Percentiles rank a stretch among this genome's conserved stretches.
These are phyloP conservation scores for Hyperoodon ampullatus DNA, from an alignment of 2,113 vertebrate species.

Conservation along the genomic window DNA sequence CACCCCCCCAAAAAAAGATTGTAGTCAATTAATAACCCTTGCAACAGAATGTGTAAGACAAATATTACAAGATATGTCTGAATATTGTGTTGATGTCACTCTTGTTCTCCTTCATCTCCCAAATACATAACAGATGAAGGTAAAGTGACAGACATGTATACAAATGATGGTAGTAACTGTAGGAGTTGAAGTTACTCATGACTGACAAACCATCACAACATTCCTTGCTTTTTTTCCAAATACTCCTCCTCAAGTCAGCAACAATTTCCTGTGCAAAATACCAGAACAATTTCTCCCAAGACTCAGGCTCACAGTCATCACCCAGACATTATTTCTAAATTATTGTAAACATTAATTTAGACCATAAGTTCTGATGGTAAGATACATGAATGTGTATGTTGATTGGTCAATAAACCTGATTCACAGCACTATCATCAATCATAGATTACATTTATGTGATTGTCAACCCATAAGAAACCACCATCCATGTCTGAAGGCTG, in stretches of 20 bases:
- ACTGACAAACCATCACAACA: conserved; percentile 67
- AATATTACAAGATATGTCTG: conserved; percentile 40
- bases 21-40: conserved; percentile 52
- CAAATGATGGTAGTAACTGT: conserved; percentile 42
- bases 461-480: background rate
- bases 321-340: conserved; percentile 11
- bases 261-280: conserved; percentile 63
- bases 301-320: background rate
- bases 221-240: conserved; percentile 29
- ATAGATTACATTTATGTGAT: background rate
- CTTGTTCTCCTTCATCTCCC: conserved; percentile 47
- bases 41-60: conserved; percentile 37
- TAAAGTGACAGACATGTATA: conserved; percentile 57
- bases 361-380: background rate
- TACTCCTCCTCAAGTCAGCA: conserved; percentile 25
- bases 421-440: background rate
- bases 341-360: conserved; percentile 14
- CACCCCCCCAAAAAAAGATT: background rate
- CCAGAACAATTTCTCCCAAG: conserved; percentile 43
- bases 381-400: background rate
- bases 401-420: background rate
- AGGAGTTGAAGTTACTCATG: conserved; percentile 62
- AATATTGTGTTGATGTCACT: conserved; percentile 47
- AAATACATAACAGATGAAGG: conserved; percentile 69
- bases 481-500: background rate